phyloP scores from a whole-genome alignment of 2,797 vertebrate species.

The Phrynocephalus guinanensis region DNA sequence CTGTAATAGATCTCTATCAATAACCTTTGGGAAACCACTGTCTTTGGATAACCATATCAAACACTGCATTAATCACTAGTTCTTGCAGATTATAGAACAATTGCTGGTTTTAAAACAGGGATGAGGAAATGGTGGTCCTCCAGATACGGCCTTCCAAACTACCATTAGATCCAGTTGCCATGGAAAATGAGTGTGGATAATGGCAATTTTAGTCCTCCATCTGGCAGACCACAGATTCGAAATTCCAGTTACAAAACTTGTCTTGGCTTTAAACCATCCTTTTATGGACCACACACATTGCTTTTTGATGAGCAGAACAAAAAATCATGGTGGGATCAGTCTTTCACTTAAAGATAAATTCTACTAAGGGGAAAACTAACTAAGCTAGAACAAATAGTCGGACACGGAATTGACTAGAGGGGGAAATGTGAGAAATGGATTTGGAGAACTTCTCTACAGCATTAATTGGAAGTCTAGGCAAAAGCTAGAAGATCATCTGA shows the following conservation, averaged over 20 bases:
- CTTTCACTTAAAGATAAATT: background rate
- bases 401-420: background rate
- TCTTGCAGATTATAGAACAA: background rate
- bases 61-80: background rate
- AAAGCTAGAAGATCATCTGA: background rate
- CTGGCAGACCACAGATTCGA: background rate
- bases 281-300: too few relatives aligned
- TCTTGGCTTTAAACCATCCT: too few relatives aligned
- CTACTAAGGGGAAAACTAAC: background rate
- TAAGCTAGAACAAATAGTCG: background rate
- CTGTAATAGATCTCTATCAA: background rate
- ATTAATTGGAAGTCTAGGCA: background rate
- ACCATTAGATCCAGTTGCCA: background rate
- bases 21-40: background rate
- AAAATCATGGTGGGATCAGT: background rate
- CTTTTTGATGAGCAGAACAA: background rate
- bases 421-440: background rate
- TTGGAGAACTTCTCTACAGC: background rate
- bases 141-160: background rate
- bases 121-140: background rate
- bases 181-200: background rate
- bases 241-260: background rate
- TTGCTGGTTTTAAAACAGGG: background rate
- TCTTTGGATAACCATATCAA: background rate
- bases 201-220: background rate